These are phyloP conservation scores for Clusia tigrina DNA, from an alignment of 2,888 invertebrate genomes.

Conservation along the genomic window DNA sequence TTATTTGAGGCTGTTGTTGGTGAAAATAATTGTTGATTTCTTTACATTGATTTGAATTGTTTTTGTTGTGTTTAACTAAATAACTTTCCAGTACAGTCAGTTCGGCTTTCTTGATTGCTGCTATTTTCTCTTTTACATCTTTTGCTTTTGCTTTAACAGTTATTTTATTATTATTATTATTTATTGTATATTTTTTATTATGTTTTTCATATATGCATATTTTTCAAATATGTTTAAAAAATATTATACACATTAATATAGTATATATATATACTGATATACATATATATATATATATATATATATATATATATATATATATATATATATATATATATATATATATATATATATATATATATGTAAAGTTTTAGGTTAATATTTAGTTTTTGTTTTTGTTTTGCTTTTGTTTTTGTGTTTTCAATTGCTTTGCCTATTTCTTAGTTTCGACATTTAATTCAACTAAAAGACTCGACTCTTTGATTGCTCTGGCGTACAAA, in stretches of 20 bases:
- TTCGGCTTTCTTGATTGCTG: constrained; percentile 30
- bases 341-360: too few species aligned
- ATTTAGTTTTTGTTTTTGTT: constrained; percentile 29
- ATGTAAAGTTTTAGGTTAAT: constrained; percentile 21
- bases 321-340: too few species aligned
- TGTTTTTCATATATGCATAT: constrained; percentile 14
- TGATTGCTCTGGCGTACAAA: too few species aligned
- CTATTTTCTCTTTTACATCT: constrained; percentile 32
- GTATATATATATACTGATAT: constrained; percentile 48
- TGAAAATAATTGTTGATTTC: too few species aligned
- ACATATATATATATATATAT: too few species aligned
- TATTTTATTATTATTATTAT: constrained; percentile 21
- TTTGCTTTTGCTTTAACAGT: constrained; percentile 4
- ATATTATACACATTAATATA: constrained; percentile 56
- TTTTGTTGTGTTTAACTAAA: constrained; percentile 35
- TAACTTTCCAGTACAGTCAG: constrained; percentile 17
- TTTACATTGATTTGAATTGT: too few species aligned
- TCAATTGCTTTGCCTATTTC: neutral
- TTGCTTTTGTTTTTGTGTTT: constrained; percentile 29
- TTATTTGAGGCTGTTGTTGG: too few species aligned
- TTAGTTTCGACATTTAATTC: too few species aligned
- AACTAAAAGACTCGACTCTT: too few species aligned
- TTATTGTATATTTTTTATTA: constrained; percentile 20
- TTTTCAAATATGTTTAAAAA: constrained; percentile 50
- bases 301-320: too few species aligned